Percentiles rank a stretch among this genome's conserved stretches.
Conservation (phyloP, 1,140 invertebrate genomes). For the Aphaenogaster rudis region DNA sequence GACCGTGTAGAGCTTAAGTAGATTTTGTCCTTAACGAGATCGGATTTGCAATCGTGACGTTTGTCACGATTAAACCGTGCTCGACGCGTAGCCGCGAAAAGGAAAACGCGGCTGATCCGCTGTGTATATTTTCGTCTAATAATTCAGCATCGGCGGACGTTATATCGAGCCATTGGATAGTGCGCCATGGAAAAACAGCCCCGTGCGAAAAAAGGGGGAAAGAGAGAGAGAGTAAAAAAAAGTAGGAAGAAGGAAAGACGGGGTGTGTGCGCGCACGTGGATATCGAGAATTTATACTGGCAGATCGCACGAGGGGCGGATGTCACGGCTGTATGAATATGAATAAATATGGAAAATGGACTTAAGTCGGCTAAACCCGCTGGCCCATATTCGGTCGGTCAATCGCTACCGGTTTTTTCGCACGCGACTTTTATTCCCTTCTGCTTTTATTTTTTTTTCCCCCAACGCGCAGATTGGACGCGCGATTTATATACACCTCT, state of each 20-base stretch:
- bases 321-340: slow-evolving; percentile 58
- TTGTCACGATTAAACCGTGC: slow-evolving; percentile 50
- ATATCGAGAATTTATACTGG: slow-evolving; percentile 36
- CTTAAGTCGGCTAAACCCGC: slow-evolving; percentile 56
- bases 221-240: not conserved
- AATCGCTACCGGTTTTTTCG: slow-evolving; percentile 53
- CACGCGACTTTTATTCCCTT: slow-evolving; percentile 60
- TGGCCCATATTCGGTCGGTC: slow-evolving; percentile 59
- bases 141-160: slow-evolving; percentile 26
- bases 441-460: slow-evolving; percentile 8
- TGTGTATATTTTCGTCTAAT: slow-evolving; percentile 54
- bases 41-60: slow-evolving; percentile 42
- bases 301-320: not conserved
- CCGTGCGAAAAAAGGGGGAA: not conserved
- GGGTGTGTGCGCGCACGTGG: not conserved
- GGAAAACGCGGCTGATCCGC: slow-evolving; percentile 37
- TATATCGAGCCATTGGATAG: slow-evolving; percentile 9
- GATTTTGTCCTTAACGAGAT: slow-evolving; percentile 49
- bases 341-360: slow-evolving; percentile 63
- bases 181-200: not conserved
- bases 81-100: slow-evolving; percentile 5
- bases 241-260: not conserved
- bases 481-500: slow-evolving; percentile 56
- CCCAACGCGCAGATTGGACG: slow-evolving; percentile 46
- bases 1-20: slow-evolving; percentile 4